Evolutionary conservation across 2,797 vertebrate genomes (phyloP), one percentile per base, ranked within the genome.

Genomic region (Diceros bicornis): DNA sequence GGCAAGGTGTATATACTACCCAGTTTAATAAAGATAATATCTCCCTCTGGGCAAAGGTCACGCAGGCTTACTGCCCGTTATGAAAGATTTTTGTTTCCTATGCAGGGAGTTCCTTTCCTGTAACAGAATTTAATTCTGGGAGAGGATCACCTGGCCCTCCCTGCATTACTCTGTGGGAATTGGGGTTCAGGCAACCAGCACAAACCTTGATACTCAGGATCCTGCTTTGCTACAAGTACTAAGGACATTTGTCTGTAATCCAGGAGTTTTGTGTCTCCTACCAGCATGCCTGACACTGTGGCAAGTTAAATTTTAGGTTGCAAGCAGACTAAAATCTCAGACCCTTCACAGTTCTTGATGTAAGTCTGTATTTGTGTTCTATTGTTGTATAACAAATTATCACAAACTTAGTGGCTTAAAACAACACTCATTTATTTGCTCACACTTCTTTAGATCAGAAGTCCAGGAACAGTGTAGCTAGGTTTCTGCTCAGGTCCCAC

Each of bases 1-100:
- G 59, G 61, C 12, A 6, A 77, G 17, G 64, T 13, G 90, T 79
- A 81, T 75, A 23, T 62, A 37, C 52, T 59, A 68, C 29, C 7
- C 13, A 87, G 7, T 81, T 93, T 95, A 91, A 72, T 93, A 77
- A 94, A 87, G n/a, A 50, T 61, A 37, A 57, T 62, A 29, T 62
- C 68, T 96, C 68, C n/a, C 0, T 44, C 75, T 94, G 34, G 29
- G 23, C 14, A 6, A 91, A 92, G 41, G 16, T 55, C 69, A 66
- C 41, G 9, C 7, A 90, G 20, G 4, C 20, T 74, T 82, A n/a
- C 52, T 66, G n/a, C 1, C 72, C 29, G 14, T 44, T 85, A 66
- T 29, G 83, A 75, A 44, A 66, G 12, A 62, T 66, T 62, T 95
- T 61, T 93, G 18, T 85, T 83, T 83, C 37, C 6, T 69, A 7